phyloP scores from a whole-genome alignment of 2,888 invertebrate genomes.

The Belgica antarctica region DNA sequence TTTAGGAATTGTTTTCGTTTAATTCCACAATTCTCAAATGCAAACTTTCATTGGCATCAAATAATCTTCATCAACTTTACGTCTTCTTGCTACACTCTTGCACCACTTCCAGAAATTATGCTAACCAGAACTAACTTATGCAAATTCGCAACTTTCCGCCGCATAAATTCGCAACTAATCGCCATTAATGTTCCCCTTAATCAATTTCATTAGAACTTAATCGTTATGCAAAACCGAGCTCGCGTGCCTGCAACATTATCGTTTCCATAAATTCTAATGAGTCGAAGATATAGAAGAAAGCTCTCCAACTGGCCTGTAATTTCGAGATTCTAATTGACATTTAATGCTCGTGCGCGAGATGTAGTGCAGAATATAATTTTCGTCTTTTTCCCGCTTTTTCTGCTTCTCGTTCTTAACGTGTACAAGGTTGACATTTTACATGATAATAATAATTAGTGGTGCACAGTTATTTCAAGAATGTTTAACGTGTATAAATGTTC shows the following conservation, averaged over 20 bases:
- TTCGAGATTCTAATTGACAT: slow-evolving; percentile 31
- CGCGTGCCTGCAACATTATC: slow-evolving; percentile 5
- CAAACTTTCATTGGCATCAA: too few relatives aligned
- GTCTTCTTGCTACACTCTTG: too few relatives aligned
- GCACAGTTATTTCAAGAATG: slow-evolving; percentile 37
- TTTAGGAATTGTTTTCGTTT: too few relatives aligned
- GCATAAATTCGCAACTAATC: too few relatives aligned
- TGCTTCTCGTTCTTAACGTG: slow-evolving; percentile 4
- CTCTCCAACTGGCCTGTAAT: slow-evolving; percentile 26
- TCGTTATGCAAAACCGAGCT: slow-evolving; percentile 14
- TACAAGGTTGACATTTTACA: slow-evolving; percentile 8
- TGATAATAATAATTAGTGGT: slow-evolving; percentile 37
- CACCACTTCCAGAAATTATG: too few relatives aligned
- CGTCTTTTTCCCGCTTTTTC: not conserved
- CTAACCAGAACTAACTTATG: too few relatives aligned
- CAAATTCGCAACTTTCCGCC: too few relatives aligned
- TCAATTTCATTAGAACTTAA: slow-evolving; percentile 6
- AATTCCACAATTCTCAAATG: too few relatives aligned
- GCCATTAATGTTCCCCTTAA: too few relatives aligned
- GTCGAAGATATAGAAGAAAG: slow-evolving; percentile 19
- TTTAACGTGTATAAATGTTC: not conserved
- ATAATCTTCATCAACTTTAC: too few relatives aligned
- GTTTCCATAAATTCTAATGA: slow-evolving; percentile 1
- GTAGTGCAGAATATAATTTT: not conserved
- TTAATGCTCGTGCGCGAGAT: slow-evolving; percentile 27